Evolutionary conservation across 2,888 invertebrate species (phyloP), one percentile per base, ranked within the genome.

Genomic region (Thumatha senex): DNA sequence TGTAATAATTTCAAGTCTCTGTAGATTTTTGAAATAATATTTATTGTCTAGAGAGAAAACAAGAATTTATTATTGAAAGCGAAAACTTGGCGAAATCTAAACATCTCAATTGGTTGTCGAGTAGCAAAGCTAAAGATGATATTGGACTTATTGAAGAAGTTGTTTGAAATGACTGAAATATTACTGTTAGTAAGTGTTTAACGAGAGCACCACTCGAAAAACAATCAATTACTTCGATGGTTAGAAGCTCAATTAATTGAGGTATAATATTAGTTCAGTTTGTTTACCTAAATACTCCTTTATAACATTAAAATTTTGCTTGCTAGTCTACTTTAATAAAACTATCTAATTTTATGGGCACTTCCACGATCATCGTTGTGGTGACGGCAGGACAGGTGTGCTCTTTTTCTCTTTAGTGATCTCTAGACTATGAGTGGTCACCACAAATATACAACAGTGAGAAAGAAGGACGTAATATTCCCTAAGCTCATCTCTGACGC

Each of bases 91-190:
- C 12, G 30, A 39, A 39, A 39, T 10, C 29, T 14, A 12, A 39
- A 39, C 18, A 39, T 18, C 29, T 42, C 54, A 51, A 63, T 63
- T 54, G 54, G 50, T 42, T 50, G 50, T 65, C 58, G 51, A 63
- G 57, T 61, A 51, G 39, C 24, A 46, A 42, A 50, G 51, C 15
- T 41, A 18, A 65, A 65, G 56, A 63, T 59, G 30, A 31, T 52
- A 54, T 57, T 43, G 40, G 48, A 51, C 57, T 63, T 39, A 48
- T 61, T 46, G 33, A 54, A 44, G 54, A 57, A 51, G 53, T 54
- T 61, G 29, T 11, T 45, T n/a, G 36, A 18, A 43, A 12, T 12
- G 8, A 12, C 18, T 39, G 30, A 39, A 48, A 44, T 48, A 54
- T 60, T 53, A 43, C 46, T 31, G 14, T 40, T 36, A 53, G 18